Conservation (phyloP, 2,888 invertebrate species). For the Thelaira solivaga region DNA sequence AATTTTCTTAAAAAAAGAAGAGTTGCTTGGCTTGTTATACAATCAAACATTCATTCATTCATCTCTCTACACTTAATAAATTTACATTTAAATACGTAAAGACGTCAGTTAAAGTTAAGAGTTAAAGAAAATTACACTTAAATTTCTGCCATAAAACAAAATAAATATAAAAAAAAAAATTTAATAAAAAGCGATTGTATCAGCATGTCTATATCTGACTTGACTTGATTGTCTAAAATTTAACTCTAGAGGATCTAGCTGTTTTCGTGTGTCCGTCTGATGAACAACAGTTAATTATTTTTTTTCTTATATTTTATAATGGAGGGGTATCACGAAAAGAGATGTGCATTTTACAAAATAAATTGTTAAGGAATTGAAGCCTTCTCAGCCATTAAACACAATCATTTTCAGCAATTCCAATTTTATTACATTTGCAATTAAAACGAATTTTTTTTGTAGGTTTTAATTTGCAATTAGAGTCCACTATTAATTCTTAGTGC, state of each 20-base stretch:
- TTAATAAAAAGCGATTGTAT: slow-evolving; percentile 16
- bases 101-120: slow-evolving; percentile 28
- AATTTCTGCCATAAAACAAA: not conserved
- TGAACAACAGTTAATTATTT: slow-evolving; percentile 13
- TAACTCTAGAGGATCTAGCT: not conserved
- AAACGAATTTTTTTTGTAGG: not conserved
- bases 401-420: too few relatives aligned
- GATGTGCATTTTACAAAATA: not conserved
- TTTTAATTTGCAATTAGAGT: too few relatives aligned
- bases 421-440: too few relatives aligned
- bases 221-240: slow-evolving; percentile 10
- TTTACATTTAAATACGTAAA: slow-evolving; percentile 35
- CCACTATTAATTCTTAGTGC: too few relatives aligned
- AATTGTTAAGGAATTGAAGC: too few relatives aligned
- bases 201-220: slow-evolving; percentile 43
- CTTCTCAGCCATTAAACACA: too few relatives aligned
- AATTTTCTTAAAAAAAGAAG: slow-evolving; percentile 2
- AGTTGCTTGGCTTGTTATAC: slow-evolving; percentile 26
- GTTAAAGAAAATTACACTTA: slow-evolving; percentile 23
- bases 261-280: slow-evolving; percentile 16
- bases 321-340: not conserved
- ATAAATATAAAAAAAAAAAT: too few relatives aligned
- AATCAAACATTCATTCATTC: slow-evolving; percentile 30
- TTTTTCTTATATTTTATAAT: not conserved
- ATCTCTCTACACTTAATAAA: slow-evolving; percentile 32